A percentile compares a stretch with the other conserved stretches of the same genome.
phyloP scores from a whole-genome alignment of 2,113 vertebrate species.

The Ceyx cyanopectus region DNA sequence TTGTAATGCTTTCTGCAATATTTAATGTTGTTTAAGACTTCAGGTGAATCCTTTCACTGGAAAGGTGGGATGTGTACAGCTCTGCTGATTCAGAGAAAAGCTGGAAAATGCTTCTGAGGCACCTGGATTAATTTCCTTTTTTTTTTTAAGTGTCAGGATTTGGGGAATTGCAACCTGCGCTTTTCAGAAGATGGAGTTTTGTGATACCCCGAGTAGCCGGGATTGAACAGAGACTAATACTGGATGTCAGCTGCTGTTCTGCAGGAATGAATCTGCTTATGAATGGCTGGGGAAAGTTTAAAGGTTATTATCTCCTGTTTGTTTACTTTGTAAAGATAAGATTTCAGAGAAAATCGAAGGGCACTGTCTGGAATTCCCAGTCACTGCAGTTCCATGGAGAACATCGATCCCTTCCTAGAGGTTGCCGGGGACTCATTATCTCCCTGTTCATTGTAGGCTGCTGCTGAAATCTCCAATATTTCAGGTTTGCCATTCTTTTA shows the following conservation, averaged over 20 bases:
- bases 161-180: neutral
- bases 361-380: constrained; percentile 60
- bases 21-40: neutral
- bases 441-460: constrained; percentile 47
- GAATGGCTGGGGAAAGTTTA: constrained; percentile 64
- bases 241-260: neutral
- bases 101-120: neutral
- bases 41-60: neutral
- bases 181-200: neutral
- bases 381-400: constrained; percentile 67
- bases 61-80: neutral
- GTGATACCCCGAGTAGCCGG: fast-evolving
- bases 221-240: neutral
- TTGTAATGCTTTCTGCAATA: neutral
- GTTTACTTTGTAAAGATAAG: constrained; percentile 76
- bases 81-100: neutral
- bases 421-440: constrained; percentile 40
- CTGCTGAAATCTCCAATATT: constrained; percentile 52
- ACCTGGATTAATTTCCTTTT: neutral
- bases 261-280: constrained; percentile 33
- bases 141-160: neutral
- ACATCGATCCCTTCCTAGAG: constrained; percentile 67
- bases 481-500: constrained; percentile 41
- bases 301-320: constrained; percentile 70
- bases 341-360: constrained; percentile 74